Base-by-base conservation (phyloP, 2,797 vertebrate species). In the Bovichtus diacanthus region DNA sequence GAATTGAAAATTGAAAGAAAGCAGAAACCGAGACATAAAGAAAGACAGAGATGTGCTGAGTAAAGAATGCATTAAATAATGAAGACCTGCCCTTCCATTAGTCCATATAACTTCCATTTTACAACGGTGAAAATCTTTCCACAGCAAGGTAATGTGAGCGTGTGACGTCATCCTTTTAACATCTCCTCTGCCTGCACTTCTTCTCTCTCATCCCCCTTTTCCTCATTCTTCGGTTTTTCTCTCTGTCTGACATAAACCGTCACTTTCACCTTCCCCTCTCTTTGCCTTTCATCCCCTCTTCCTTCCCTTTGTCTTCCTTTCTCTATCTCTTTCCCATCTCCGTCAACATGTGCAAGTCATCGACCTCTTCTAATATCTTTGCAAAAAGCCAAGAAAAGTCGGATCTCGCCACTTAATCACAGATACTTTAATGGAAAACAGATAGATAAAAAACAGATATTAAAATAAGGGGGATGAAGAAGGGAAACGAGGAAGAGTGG, bases 301-400 rank as follows among this genome's bases (percentile, higher is more conserved):
- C 49, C 53, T 65, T 53, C 43, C n/a, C n/a, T 54, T 58, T 56
- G n/a, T 70, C 56, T 47, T 61, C 31, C 58, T 66, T 49, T 72
- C 55, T 50, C 43, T 64, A 56, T 76, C 78, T 70, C 72, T 49
- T 65, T 25, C 66, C 66, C 59, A 66, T 90, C 80, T 87, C 74
- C 43, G 55, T 84, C 55, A 74, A 84, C 90, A 92, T 91, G 83
- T 92, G 91, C 81, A 83, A 83, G 71, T 81, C 87, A 90, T 91
- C 71, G 47, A 49, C 41, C 29, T 53, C 67, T 76, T 82, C 73
- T 65, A 84, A 80, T 76, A 81, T 80, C 56, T 82, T 71, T 72
- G 31, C 60, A 80, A 76, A 78, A 92, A 88, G 78, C 75, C 76
- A 85, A 76, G 85, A 71, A 78, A 78, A 82, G 71, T 66, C 70